Percentiles rank a stretch among this genome's conserved stretches.
Conservation (phyloP, 2,113 vertebrate genomes). For the Gallinago jamesoni region DNA sequence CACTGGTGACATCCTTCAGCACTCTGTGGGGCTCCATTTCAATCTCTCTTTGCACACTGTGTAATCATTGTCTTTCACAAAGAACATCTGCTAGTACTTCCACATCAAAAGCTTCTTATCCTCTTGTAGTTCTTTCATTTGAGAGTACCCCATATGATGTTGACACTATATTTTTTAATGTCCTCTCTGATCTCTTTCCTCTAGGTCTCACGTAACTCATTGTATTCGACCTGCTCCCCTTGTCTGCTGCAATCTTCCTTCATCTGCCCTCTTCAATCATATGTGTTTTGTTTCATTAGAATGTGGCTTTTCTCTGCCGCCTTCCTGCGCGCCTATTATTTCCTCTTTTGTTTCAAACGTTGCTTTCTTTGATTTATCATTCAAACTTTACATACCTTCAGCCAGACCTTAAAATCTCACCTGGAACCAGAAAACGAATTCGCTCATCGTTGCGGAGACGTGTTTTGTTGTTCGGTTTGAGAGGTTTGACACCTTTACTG, state of each 20-base stretch:
- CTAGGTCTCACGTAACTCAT: conserved; percentile 8
- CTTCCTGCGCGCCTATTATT: neutral
- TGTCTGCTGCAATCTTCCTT: conserved; percentile 22
- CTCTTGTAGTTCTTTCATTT: conserved; percentile 63
- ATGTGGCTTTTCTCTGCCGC: neutral
- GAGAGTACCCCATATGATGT: conserved; percentile 49
- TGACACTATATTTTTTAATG: conserved; percentile 46
- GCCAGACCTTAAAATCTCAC: conserved; percentile 1
- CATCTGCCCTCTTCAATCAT: conserved; percentile 28
- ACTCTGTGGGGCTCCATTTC: conserved; percentile 45
- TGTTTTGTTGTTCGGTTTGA: neutral
- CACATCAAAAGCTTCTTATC: conserved; percentile 65
- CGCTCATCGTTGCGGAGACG: neutral
- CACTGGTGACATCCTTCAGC: neutral
- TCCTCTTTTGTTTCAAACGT: conserved; percentile 17
- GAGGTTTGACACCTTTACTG: neutral
- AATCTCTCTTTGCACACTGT: conserved; percentile 35
- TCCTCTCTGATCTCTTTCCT: conserved; percentile 59
- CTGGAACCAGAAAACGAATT: neutral
- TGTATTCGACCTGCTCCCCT: neutral
- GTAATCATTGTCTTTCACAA: conserved; percentile 59
- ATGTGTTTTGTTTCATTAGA: conserved; percentile 14
- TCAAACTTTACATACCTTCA: neutral
- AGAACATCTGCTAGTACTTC: conserved; percentile 29
- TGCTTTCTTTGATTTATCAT: conserved; percentile 46